A percentile compares a stretch with the other conserved stretches of the same genome.
These are phyloP conservation scores for Macrotrachela quadricornifera DNA, from an alignment of 1,140 invertebrate species.

Conservation along the genomic window DNA sequence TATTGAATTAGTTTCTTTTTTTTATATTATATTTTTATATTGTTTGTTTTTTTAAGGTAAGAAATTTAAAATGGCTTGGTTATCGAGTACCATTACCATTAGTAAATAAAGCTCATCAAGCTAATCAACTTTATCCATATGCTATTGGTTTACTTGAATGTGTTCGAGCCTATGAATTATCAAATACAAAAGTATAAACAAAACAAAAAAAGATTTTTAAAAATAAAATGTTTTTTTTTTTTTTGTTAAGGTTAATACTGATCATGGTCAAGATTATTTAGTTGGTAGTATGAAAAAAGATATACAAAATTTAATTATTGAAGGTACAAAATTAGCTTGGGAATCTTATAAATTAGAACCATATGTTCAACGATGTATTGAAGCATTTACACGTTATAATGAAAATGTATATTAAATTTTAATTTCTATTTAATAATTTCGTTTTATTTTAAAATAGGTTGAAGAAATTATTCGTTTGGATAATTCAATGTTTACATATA, in stretches of 20 bases:
- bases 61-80: conserved; percentile 82
- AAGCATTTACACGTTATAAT: no score
- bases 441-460: no score
- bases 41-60: conserved; percentile 38
- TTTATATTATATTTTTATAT: conserved; percentile 3
- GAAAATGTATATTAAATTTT: no score
- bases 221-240: conserved; percentile 21
- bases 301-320: conserved; percentile 61
- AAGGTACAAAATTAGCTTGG: conserved; percentile 80
- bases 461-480: no score
- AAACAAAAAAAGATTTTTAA: no score
- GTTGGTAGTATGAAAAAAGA: conserved; percentile 76
- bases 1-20: conserved; percentile 14
- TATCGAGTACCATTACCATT: conserved; percentile 89
- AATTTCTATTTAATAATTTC: no score
- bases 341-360: conserved; percentile 95
- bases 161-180: conserved; percentile 75
- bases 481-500: no score
- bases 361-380: conserved; percentile 49
- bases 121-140: conserved; percentile 92
- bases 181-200: no score
- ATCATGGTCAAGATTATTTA: conserved; percentile 26
- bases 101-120: conserved; percentile 93
- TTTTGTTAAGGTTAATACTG: conserved; percentile 79
- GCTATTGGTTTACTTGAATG: conserved; percentile 95